Percentiles rank a stretch among this genome's conserved stretches.
Evolutionary conservation across 1,140 invertebrate genomes (phyloP).

Genomic region (Drosophila kikkawai): DNA sequence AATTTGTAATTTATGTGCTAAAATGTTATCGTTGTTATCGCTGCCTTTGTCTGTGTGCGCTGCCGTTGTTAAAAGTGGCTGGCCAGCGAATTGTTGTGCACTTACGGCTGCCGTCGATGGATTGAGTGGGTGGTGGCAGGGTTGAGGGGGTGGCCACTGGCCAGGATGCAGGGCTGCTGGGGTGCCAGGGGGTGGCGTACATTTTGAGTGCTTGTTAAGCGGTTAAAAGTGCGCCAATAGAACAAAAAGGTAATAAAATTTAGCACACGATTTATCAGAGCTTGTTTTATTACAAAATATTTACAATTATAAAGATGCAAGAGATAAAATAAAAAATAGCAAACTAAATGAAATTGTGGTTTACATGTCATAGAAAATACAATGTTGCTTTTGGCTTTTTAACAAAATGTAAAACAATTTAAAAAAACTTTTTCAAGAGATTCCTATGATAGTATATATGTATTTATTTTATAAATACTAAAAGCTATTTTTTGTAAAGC

Average conservation of each 20-base stretch:
- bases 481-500: too few species aligned
- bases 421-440: background rate
- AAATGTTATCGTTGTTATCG: slow-evolving; percentile 83
- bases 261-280: background rate
- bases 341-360: background rate
- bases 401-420: background rate
- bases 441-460: too few species aligned
- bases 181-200: background rate
- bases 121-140: slow-evolving; percentile 14
- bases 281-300: slow-evolving; percentile 11
- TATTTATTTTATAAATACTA: too few species aligned
- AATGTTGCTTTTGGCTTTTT: background rate
- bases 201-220: slow-evolving; percentile 38
- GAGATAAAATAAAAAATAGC: background rate
- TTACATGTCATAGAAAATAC: background rate
- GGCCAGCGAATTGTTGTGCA: slow-evolving; percentile 46
- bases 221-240: slow-evolving; percentile 21
- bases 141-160: background rate
- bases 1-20: slow-evolving; percentile 83
- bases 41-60: slow-evolving; percentile 56
- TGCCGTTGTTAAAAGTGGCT: slow-evolving; percentile 42
- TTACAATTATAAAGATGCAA: background rate
- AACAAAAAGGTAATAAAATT: slow-evolving; percentile 20
- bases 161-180: background rate
- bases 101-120: slow-evolving; percentile 50